A percentile compares a stretch with the other conserved stretches of the same genome.
phyloP scores from a whole-genome alignment of 2,888 invertebrate genomes.

The Hoplodrina blanda region DNA sequence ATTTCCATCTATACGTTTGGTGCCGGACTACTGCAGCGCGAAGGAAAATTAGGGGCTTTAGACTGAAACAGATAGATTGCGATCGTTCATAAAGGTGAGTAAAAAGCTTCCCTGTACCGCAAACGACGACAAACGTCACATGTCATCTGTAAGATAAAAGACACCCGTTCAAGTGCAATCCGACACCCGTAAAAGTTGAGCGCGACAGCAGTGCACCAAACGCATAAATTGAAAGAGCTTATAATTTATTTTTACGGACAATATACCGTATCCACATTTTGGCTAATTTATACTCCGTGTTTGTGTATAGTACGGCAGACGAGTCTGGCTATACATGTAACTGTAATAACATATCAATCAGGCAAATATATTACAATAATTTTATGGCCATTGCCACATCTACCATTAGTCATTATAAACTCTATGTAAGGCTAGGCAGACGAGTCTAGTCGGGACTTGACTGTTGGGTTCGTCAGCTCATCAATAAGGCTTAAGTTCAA shows the following conservation, averaged over 20 bases:
- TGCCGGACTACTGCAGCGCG: too few relatives aligned
- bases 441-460: conserved; percentile 66
- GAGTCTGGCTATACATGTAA: background rate
- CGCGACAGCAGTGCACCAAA: too few relatives aligned
- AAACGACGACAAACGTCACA: too few relatives aligned
- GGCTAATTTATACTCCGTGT: background rate
- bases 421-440: conserved; percentile 60
- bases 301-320: background rate
- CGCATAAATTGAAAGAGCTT: too few relatives aligned
- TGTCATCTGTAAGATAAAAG: too few relatives aligned
- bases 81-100: too few relatives aligned
- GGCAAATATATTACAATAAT: background rate
- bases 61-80: too few relatives aligned
- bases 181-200: too few relatives aligned
- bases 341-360: background rate
- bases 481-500: conserved; percentile 72
- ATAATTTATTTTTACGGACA: too few relatives aligned
- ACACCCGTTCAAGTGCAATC: too few relatives aligned
- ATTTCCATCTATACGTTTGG: background rate
- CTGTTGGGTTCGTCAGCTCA: conserved; percentile 56
- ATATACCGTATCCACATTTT: background rate
- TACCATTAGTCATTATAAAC: background rate
- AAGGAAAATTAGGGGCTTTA: too few relatives aligned
- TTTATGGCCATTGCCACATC: conserved; percentile 38
- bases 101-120: too few relatives aligned